Evolutionary conservation across 2,113 vertebrate species (phyloP), one percentile per base, ranked within the genome.

Genomic region (Arizona elegans): DNA sequence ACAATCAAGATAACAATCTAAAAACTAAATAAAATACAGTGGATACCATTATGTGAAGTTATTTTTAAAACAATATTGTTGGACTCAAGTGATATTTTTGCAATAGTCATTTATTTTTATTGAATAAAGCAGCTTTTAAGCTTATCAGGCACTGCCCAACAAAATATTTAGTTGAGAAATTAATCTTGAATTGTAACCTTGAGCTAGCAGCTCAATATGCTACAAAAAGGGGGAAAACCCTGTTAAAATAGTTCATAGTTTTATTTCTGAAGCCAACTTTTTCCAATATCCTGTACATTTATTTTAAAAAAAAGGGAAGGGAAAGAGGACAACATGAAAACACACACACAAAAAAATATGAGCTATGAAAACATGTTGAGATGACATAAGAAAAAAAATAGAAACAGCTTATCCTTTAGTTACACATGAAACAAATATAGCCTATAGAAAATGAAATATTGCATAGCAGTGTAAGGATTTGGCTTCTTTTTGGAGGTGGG

Each of bases 121-220:
- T 98, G 97, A 98, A 97, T 97, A 98, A 98, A 99, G 98, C 98
- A 98, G 98, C 98, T 98, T 98, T 97, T 97, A 98, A 98, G 97
- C 98, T 98, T 98, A 98, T 98, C 97, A 98, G 98, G 98, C 98
- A 99, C 98, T 98, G 98, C 98, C 99, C 98, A 99, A 98, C 97
- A 98, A 97, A 98, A 98, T 97, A 98, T 96, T 97, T 98, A 98
- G 96, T 97, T 58, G 93, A 97, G 97, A 97, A 97, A 96, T 95
- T 96, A 96, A 55, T 93, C 65, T 96, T 0, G 87, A 97, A 97
- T 98, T 96, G 97, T 88, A 98, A 97, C 95, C 97, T 97, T 92
- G 97, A 97, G 98, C 97, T 97, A 97, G 96, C 95, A 98, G 97
- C 97, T 98, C 98, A 98, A 96, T 97, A 96, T 93, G 98, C 97